Evolutionary conservation across 1,140 invertebrate species (phyloP).

Genomic region (Camponotus pennsylvanicus): DNA sequence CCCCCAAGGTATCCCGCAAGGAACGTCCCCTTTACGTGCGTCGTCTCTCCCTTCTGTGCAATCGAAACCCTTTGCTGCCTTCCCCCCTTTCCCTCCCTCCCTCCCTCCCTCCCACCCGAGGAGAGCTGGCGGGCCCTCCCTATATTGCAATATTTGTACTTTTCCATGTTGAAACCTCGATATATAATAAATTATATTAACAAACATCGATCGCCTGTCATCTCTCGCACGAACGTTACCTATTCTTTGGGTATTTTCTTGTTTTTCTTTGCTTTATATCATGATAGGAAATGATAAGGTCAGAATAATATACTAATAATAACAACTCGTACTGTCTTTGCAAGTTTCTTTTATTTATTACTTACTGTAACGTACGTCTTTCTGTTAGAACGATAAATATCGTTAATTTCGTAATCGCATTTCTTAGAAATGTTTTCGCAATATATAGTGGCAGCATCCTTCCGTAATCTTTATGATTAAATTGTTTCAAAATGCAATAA

Average conservation of each 20-base stretch:
- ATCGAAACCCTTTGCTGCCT: constrained; percentile 60
- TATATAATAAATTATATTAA: constrained; percentile 87
- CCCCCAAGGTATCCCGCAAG: constrained; percentile 27
- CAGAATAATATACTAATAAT: constrained; percentile 9
- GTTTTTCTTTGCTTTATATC: constrained; percentile 1
- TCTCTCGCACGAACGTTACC: constrained; percentile 38
- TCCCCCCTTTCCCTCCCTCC: constrained; percentile 75
- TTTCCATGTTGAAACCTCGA: constrained; percentile 87
- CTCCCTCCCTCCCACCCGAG: constrained; percentile 85
- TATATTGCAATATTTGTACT: constrained; percentile 87
- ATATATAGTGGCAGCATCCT: constrained; percentile 15
- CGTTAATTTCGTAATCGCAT: background rate
- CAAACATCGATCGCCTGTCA: constrained; percentile 81
- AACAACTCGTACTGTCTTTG: background rate
- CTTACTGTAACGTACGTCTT: background rate
- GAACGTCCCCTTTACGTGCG: constrained; percentile 68
- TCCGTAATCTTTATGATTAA: background rate
- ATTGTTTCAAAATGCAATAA: background rate
- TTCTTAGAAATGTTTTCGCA: background rate
- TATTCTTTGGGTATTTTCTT: constrained; percentile 24
- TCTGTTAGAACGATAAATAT: background rate
- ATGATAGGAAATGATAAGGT: background rate
- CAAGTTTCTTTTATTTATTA: constrained; percentile 52
- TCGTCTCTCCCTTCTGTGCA: constrained; percentile 73
- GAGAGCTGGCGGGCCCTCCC: constrained; percentile 86